Evolutionary conservation across 1,140 invertebrate genomes (phyloP), one percentile per base, ranked within the genome.

Genomic region (Stratiolaelaps scimitus): DNA sequence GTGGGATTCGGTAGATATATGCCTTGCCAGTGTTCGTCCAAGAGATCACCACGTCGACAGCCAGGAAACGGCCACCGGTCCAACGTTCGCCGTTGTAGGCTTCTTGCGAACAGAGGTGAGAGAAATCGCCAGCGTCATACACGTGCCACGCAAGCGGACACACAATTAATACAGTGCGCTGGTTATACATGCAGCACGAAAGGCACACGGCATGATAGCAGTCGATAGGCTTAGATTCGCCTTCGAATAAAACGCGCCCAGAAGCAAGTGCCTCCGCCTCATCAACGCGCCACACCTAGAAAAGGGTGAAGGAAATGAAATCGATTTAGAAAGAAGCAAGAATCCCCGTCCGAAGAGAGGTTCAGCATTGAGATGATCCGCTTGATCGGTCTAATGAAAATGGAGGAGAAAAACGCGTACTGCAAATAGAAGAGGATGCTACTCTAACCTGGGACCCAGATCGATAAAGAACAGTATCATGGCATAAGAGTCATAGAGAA

Each of bases 81-180:
- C 92, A 96, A 7, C 89, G 81, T 76, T 94, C 91, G 0, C 88
- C 84, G 28, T 83, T 77, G 0, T 86, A 86, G 26, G 86, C 85
- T 10, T 78, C 73, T 43, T 92, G 86, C 0, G 88, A 91, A 74
- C 90, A 94, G 0, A 96, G 78, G 10, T 93, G 84, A 17, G 92
- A 92, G 75, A 96, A 96, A 78, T 97, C 94, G 60, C 91, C 83
- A 45, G 86, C 85, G 78, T 89, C 87, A 72, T 85, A 86, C 69
- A 97, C 93, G 82, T 98, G 93, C 87, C 94, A 98, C 78, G 91
- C 92, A 73, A 92, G 94, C 0, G 89, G 86, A 74, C 91, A 94
- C 0, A 98, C 90, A 45, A 98, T 89, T 1, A 98, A 81, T 28
- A 98, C 90, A 0, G 93, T 98, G 56, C 95, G 80, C 72, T 96